Conservation (phyloP, 2,797 vertebrate genomes). For the Halcyon chelicuti region DNA sequence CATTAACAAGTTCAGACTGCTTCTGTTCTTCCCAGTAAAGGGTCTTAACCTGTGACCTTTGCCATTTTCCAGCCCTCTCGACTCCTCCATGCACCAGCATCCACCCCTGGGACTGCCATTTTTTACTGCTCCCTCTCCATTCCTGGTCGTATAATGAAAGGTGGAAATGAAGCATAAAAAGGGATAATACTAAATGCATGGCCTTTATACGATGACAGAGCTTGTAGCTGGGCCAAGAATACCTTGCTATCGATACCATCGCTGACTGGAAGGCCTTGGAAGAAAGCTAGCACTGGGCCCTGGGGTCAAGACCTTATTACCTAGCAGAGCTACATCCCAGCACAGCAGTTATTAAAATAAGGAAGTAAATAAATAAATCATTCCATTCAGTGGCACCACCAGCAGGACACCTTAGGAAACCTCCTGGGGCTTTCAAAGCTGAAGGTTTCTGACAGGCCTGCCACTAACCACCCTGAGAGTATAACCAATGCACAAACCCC, state of each 20-base stretch:
- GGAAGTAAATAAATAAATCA: neutral
- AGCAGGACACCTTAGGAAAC: neutral
- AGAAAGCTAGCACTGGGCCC: neutral
- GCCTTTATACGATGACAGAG: neutral
- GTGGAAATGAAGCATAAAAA: neutral
- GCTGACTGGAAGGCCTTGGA: neutral
- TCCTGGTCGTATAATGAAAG: neutral
- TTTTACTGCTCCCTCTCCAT: constrained; percentile 64
- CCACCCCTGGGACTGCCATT: constrained; percentile 53
- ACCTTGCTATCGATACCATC: neutral
- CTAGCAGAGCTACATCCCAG: neutral
- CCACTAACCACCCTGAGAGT: neutral
- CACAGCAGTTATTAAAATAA: neutral
- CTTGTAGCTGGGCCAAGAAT: neutral
- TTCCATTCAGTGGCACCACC: neutral
- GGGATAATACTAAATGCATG: neutral
- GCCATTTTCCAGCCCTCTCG: constrained; percentile 59
- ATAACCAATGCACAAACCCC: neutral
- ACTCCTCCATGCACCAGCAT: constrained; percentile 38
- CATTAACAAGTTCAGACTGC: constrained; percentile 67
- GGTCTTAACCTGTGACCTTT: constrained; percentile 77
- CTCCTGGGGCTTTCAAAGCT: neutral
- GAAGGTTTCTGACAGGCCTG: neutral
- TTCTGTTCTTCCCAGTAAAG: constrained; percentile 70
- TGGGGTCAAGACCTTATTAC: neutral